Conservation (phyloP, 2,888 invertebrate species). For the Drosophila seclusa region DNA sequence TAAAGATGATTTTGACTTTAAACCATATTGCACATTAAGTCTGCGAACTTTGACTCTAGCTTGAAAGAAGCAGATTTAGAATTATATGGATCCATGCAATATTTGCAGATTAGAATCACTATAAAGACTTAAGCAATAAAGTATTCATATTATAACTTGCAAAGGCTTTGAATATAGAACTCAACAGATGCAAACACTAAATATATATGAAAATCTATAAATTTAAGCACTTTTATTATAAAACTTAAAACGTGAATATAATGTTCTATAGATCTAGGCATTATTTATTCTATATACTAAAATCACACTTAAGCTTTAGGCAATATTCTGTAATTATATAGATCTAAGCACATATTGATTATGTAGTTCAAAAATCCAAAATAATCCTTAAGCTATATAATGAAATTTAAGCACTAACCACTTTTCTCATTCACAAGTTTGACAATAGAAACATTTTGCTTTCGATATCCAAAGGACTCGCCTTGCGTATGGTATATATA, state of each 20-base stretch:
- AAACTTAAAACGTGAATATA: neutral
- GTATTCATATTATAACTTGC: too few relatives aligned
- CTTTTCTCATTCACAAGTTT: neutral
- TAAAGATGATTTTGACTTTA: neutral
- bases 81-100: too few relatives aligned
- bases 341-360: neutral
- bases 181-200: neutral
- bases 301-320: neutral
- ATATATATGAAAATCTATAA: neutral
- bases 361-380: neutral
- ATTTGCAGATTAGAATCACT: too few relatives aligned
- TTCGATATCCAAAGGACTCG: neutral
- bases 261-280: neutral
- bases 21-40: neutral
- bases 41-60: neutral
- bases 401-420: too few relatives aligned
- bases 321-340: neutral
- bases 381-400: neutral
- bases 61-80: neutral
- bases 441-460: neutral
- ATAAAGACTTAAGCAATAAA: too few relatives aligned
- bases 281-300: neutral
- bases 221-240: neutral
- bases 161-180: neutral
- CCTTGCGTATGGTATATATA: slow-evolving; percentile 25